phyloP scores from a whole-genome alignment of 1,140 invertebrate genomes.

The Drosophila carrolli region DNA sequence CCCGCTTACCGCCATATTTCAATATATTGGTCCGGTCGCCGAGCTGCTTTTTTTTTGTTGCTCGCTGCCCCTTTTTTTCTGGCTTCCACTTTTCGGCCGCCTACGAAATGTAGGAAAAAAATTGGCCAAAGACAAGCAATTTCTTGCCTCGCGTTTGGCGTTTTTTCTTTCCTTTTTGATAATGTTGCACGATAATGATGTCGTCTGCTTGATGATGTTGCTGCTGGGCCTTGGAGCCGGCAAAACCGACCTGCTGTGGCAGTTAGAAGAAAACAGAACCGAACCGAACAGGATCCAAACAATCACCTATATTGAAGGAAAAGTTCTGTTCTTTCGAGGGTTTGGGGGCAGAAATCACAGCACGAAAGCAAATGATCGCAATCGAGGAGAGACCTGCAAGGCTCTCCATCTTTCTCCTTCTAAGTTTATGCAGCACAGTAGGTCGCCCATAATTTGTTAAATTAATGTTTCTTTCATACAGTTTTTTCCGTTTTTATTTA shows the following conservation, averaged over 20 bases:
- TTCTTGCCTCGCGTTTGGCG: slow-evolving; percentile 51
- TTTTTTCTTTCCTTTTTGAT: slow-evolving; percentile 42
- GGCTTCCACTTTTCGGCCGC: slow-evolving; percentile 56
- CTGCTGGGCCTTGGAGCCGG: slow-evolving; percentile 24
- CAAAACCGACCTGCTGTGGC: slow-evolving; percentile 37
- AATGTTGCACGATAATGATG: slow-evolving; percentile 82
- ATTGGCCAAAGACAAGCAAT: slow-evolving; percentile 66
- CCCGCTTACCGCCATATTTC: slow-evolving; percentile 82
- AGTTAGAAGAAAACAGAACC: slow-evolving; percentile 17
- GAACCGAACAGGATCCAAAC: slow-evolving; percentile 48
- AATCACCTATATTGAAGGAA: slow-evolving; percentile 71
- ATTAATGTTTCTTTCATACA: not conserved
- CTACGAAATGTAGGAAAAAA: slow-evolving; percentile 46
- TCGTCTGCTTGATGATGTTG: slow-evolving; percentile 81
- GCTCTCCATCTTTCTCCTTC: slow-evolving; percentile 10
- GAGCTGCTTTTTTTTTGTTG: not conserved
- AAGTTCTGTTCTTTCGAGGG: slow-evolving; percentile 45
- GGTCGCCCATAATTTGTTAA: not conserved
- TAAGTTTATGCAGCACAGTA: slow-evolving; percentile 6
- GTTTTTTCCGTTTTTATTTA: no score
- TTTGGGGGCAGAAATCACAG: slow-evolving; percentile 73
- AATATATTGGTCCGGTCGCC: slow-evolving; percentile 64
- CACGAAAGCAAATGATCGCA: slow-evolving; percentile 80
- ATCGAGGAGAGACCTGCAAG: slow-evolving; percentile 59
- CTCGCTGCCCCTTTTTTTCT: slow-evolving; percentile 8